Conservation (phyloP, 2,113 vertebrate species). For the Leiothrix lutea region DNA sequence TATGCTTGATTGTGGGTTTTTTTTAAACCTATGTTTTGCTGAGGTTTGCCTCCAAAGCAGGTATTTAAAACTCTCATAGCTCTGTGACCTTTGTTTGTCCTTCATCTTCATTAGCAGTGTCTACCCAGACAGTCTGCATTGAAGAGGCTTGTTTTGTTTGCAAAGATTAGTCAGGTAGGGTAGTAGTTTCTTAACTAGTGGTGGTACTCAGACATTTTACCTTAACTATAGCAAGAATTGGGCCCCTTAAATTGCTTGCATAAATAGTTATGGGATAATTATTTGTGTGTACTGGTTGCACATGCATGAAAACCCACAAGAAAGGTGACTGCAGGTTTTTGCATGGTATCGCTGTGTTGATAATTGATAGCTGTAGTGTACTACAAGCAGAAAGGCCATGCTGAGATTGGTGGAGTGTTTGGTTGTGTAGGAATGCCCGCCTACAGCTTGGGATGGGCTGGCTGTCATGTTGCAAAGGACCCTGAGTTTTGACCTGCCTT, state of each 20-base stretch:
- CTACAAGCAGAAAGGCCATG: not conserved
- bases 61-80: not conserved
- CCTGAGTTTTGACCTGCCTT: not conserved
- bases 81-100: not conserved
- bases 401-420: not conserved
- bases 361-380: not conserved
- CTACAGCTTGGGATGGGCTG: not conserved
- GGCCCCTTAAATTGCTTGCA: not conserved
- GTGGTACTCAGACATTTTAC: not conserved
- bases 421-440: not conserved
- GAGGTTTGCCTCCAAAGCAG: not conserved
- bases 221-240: not conserved
- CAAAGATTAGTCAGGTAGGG: not conserved
- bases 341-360: accelerated
- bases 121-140: not conserved
- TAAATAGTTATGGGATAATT: not conserved
- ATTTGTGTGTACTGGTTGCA: not conserved
- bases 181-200: not conserved
- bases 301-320: not conserved
- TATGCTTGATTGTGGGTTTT: accelerated
- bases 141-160: not conserved
- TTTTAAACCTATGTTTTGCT: not conserved
- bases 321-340: not conserved
- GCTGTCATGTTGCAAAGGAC: accelerated
- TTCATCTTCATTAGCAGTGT: not conserved